Evolutionary conservation across 2,888 invertebrate genomes (phyloP).

Genomic region (Ennomos quercinarius): DNA sequence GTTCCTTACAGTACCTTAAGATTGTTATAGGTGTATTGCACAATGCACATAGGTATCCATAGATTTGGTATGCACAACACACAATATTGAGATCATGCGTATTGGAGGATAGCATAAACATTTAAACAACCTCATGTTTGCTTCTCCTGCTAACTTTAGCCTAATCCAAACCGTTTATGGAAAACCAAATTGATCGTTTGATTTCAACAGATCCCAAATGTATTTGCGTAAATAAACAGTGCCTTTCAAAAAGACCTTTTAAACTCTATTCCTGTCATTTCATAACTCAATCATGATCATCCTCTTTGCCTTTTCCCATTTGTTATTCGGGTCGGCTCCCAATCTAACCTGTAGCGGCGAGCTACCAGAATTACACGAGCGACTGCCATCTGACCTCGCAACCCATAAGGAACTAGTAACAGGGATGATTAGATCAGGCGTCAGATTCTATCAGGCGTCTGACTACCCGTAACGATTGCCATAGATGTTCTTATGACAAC

Average conservation of each 20-base stretch:
- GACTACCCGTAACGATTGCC: no score
- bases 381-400: no score
- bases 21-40: conserved; percentile 30
- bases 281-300: conserved; percentile 10
- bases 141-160: conserved; percentile 13
- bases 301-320: no score
- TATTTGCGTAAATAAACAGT: conserved; percentile 4
- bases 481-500: no score
- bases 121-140: conserved; percentile 3
- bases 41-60: conserved; percentile 1
- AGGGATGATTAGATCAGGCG: no score
- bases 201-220: not conserved
- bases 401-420: no score
- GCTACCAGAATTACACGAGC: no score
- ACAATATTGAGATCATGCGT: conserved; percentile 60
- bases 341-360: no score
- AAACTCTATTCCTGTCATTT: conserved; percentile 4
- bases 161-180: conserved; percentile 17
- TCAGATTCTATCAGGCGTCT: no score
- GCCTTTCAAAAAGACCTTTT: not conserved
- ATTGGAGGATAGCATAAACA: conserved; percentile 45
- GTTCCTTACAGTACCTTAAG: conserved; percentile 38
- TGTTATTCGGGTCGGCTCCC: no score
- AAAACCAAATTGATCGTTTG: conserved; percentile 18
- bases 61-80: not conserved